A percentile compares a stretch with the other conserved stretches of the same genome.
Evolutionary conservation across 1,140 invertebrate genomes (phyloP).

Genomic region (Drosophila grimshawi): DNA sequence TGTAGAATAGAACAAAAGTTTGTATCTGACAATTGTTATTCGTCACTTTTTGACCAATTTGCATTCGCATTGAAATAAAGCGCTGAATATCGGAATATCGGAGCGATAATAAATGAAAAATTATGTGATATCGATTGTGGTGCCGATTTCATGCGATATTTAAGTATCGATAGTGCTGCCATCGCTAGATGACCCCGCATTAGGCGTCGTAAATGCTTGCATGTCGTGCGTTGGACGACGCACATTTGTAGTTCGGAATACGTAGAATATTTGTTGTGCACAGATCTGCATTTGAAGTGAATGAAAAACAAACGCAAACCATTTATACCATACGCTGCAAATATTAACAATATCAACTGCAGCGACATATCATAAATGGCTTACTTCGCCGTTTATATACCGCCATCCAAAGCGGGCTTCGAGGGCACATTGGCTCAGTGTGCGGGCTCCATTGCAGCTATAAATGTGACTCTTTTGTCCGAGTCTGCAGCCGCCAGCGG

Average conservation of each 20-base stretch:
- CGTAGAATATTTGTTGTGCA: not conserved
- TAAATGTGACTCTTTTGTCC: constrained; percentile 34
- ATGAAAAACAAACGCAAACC: not conserved
- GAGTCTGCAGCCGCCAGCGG: constrained; percentile 4
- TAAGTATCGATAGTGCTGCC: constrained; percentile 3
- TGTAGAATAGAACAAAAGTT: too few relatives aligned
- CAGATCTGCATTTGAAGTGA: not conserved
- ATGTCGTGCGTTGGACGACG: constrained; percentile 11
- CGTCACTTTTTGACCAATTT: too few relatives aligned
- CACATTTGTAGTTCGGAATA: constrained; percentile 3
- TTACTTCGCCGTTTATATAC: constrained; percentile 68
- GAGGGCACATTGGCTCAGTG: constrained; percentile 53
- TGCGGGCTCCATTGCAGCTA: constrained; percentile 65
- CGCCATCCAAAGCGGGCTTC: constrained; percentile 65
- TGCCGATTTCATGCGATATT: not conserved
- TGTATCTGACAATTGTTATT: too few relatives aligned
- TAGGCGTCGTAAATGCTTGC: constrained; percentile 14
- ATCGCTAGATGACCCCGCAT: constrained; percentile 11
- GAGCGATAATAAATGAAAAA: not conserved
- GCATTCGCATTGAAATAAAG: not conserved
- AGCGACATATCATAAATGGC: constrained; percentile 43
- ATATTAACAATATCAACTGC: not conserved
- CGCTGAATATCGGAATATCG: not conserved
- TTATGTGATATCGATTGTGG: not conserved
- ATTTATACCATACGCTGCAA: not conserved